These are phyloP conservation scores for Cervus canadensis DNA, from an alignment of 2,113 vertebrate species.

Conservation along the genomic window DNA sequence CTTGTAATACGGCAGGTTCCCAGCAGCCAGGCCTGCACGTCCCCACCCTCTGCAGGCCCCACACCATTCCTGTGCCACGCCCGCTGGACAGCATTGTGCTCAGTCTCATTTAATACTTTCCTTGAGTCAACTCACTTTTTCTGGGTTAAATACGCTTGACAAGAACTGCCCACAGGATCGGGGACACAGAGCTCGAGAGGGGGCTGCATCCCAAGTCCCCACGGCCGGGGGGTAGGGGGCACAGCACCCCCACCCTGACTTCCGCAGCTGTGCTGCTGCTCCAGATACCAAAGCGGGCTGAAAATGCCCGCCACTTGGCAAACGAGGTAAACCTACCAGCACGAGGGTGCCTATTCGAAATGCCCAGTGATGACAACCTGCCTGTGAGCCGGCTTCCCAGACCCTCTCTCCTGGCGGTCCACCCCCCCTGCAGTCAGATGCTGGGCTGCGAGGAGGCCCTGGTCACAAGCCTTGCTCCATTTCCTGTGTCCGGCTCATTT, in stretches of 20 bases:
- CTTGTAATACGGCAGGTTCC: neutral
- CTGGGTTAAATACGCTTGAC: neutral
- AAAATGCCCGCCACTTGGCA: neutral
- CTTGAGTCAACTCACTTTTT: neutral
- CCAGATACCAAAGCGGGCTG: neutral
- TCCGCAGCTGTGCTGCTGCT: neutral
- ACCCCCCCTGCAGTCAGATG: neutral
- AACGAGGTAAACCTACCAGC: neutral
- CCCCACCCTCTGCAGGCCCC: neutral
- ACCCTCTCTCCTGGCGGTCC: neutral
- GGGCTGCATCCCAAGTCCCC: neutral
- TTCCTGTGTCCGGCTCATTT: neutral
- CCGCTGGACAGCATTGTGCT: neutral
- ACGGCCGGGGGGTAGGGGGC: accelerated
- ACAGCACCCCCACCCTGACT: neutral
- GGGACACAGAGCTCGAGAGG: too few relatives aligned
- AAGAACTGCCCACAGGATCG: neutral
- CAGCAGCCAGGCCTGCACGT: neutral
- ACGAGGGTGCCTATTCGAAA: neutral
- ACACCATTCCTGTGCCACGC: neutral
- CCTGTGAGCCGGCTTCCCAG: neutral
- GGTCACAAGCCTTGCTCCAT: neutral
- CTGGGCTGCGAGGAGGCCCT: neutral
- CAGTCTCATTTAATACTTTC: neutral
- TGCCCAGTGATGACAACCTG: accelerated